Conservation (phyloP, 2,113 vertebrate species). For the Xyliphius kryptos region DNA sequence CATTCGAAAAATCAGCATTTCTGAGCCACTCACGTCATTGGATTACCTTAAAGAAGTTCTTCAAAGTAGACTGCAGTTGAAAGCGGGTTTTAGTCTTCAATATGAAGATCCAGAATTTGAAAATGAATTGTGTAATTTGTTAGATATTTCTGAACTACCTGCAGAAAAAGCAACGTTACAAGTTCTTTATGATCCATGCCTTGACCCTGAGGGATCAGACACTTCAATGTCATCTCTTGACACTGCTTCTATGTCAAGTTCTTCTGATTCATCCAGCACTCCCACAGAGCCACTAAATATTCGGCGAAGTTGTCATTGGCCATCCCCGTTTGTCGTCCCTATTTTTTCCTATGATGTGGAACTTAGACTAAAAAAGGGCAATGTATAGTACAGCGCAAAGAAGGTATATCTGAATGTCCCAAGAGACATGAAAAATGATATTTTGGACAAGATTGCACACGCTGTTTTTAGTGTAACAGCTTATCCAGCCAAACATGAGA, state of each 20-base stretch:
- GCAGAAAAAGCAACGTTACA: slow-evolving; percentile 1
- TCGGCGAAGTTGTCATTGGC: slow-evolving; percentile 1
- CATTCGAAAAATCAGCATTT: too few species aligned
- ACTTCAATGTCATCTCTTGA: not conserved
- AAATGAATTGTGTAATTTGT: slow-evolving; percentile 2
- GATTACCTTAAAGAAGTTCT: too few species aligned
- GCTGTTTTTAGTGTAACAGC: not conserved
- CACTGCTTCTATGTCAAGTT: slow-evolving; percentile 1
- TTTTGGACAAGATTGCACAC: not conserved
- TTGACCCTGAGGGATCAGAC: not conserved
- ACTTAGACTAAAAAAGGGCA: slow-evolving; percentile 1
- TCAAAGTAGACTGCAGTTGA: not conserved
- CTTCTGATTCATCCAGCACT: not conserved
- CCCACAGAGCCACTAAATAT: not conserved
- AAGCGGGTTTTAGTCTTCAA: not conserved
- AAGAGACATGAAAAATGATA: not conserved
- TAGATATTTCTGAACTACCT: not conserved
- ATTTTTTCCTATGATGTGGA: slow-evolving; percentile 1
- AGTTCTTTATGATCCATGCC: not conserved
- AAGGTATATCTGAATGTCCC: not conserved
- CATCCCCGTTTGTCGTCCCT: not conserved
- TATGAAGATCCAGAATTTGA: slow-evolving; percentile 9
- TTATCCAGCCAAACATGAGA: not conserved
- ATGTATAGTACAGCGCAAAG: not conserved
- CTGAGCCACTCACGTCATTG: too few species aligned